A percentile compares a stretch with the other conserved stretches of the same genome.
Evolutionary conservation across 2,797 vertebrate species (phyloP).

Genomic region (Momotus momota): DNA sequence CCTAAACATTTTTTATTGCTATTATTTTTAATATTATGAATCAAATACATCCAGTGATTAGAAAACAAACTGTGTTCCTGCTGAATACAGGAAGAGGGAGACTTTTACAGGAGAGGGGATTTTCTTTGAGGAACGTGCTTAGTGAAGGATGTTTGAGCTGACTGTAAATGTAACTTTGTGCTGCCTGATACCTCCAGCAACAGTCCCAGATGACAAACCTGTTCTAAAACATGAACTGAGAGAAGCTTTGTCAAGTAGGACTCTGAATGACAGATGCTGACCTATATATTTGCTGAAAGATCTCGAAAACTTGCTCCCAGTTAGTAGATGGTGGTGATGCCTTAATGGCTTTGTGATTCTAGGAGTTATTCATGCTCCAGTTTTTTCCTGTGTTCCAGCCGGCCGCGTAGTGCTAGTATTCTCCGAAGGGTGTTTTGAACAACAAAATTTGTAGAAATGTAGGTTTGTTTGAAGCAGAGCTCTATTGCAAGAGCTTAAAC

Average conservation of each 20-base stretch:
- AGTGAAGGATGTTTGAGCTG: not conserved
- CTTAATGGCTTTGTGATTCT: conserved; percentile 70
- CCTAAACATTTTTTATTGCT: not conserved
- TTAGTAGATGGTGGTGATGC: conserved; percentile 38
- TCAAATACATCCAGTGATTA: not conserved
- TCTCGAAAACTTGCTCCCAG: conserved; percentile 55
- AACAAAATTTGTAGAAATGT: not conserved
- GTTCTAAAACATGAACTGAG: not conserved
- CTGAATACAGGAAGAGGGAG: no score
- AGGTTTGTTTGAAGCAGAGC: not conserved
- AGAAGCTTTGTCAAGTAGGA: conserved; percentile 3
- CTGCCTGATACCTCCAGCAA: not conserved
- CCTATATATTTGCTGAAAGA: conserved; percentile 58
- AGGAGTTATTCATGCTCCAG: conserved; percentile 70
- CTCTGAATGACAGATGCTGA: conserved; percentile 62
- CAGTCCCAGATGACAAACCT: not conserved
- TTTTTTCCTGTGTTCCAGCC: conserved; percentile 51
- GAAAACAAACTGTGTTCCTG: not conserved
- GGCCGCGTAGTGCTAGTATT: not conserved
- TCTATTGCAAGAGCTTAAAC: not conserved
- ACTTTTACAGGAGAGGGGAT: no score
- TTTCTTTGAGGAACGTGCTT: not conserved
- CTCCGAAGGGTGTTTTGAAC: not conserved
- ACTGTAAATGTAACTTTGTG: not conserved
- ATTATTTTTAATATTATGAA: not conserved